Conservation (phyloP, 2,797 vertebrate genomes). For the Sparus aurata region DNA sequence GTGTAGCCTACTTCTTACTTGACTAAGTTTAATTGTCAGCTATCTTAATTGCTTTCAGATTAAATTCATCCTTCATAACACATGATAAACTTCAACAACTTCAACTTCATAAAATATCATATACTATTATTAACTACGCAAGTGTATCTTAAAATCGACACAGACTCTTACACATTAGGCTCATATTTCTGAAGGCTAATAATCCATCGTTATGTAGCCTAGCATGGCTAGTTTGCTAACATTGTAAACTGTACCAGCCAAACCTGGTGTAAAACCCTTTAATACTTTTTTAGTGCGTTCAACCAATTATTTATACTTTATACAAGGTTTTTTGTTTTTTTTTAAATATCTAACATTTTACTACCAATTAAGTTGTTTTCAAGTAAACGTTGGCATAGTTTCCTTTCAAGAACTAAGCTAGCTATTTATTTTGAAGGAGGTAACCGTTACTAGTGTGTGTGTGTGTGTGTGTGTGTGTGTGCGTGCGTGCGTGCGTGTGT, state of each 20-base stretch:
- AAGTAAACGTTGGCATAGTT: neutral
- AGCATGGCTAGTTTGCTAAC: too few relatives aligned
- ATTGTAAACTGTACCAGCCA: too few relatives aligned
- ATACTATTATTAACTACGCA: neutral
- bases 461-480: too few relatives aligned
- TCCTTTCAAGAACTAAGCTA: rapidly evolving
- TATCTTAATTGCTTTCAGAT: neutral
- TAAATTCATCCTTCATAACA: neutral
- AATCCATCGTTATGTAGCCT: neutral
- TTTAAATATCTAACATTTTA: too few relatives aligned
- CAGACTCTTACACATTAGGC: neutral
- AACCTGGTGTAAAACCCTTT: too few relatives aligned
- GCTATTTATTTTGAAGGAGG: conserved; percentile 49
- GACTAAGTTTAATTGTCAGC: too few relatives aligned
- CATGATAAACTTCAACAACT: too few relatives aligned
- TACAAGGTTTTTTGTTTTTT: too few relatives aligned
- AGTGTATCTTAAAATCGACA: neutral
- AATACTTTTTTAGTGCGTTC: too few relatives aligned
- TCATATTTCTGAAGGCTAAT: neutral
- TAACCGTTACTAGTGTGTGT: neutral
- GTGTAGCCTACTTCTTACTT: neutral
- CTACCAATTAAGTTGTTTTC: neutral
- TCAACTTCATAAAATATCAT: neutral
- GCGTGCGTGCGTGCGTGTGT: too few relatives aligned
- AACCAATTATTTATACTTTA: neutral